Percentiles rank a stretch among this genome's conserved stretches.
phyloP scores from a whole-genome alignment of 2,113 vertebrate genomes.

The Brachyistius frenatus region DNA sequence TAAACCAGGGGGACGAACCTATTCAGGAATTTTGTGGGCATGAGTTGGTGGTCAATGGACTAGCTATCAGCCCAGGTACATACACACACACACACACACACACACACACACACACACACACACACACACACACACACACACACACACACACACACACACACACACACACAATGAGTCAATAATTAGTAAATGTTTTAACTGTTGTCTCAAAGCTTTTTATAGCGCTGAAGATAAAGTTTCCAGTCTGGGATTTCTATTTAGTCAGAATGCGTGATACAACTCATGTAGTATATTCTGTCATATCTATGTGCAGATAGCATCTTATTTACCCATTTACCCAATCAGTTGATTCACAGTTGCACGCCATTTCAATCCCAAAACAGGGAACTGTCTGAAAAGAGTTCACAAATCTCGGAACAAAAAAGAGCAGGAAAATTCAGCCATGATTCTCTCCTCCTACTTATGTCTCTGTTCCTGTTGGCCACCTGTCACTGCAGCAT shows the following conservation, averaged over 20 bases:
- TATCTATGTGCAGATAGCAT: neutral
- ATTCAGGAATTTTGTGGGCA: conserved; percentile 90
- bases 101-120: conserved; percentile 11
- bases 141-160: conserved; percentile 27
- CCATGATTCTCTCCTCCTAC: neutral
- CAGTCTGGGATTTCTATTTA: neutral
- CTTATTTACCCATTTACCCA: neutral
- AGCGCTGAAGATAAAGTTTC: neutral
- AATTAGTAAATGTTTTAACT: conserved; percentile 8
- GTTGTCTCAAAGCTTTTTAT: neutral
- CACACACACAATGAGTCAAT: conserved; percentile 15
- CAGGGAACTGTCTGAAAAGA: neutral
- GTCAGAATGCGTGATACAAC: conserved; percentile 2
- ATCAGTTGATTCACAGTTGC: neutral
- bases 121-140: conserved; percentile 6
- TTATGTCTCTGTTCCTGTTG: too few species aligned
- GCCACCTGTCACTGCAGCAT: neutral
- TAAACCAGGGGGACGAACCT: conserved; percentile 81
- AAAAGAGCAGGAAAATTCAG: neutral
- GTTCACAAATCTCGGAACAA: too few species aligned
- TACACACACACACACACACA: conserved; percentile 7
- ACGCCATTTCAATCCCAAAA: neutral
- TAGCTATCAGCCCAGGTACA: conserved; percentile 92
- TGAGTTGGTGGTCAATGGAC: conserved; percentile 92
- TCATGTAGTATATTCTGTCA: neutral